Evolutionary conservation across 1,140 invertebrate species (phyloP).

Genomic region (Pseudoatta argentina): DNA sequence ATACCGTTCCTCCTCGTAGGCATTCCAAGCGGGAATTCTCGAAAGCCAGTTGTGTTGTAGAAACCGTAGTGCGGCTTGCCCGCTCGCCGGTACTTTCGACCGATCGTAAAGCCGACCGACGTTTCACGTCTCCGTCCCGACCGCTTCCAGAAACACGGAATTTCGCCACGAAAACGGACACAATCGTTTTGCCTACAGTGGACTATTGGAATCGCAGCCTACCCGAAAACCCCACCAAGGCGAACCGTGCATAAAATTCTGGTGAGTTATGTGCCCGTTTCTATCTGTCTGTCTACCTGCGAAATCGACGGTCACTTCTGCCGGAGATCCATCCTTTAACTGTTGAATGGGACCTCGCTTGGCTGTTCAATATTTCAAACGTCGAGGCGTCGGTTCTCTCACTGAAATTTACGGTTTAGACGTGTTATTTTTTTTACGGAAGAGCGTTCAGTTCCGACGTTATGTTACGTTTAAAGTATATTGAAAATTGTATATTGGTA

Average conservation of each 20-base stretch:
- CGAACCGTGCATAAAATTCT: slow-evolving; percentile 53
- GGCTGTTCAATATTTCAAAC: slow-evolving; percentile 33
- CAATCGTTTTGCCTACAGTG: slow-evolving; percentile 18
- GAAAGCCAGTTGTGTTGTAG: slow-evolving; percentile 81
- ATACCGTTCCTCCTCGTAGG: slow-evolving; percentile 82
- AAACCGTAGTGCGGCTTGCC: slow-evolving; percentile 72
- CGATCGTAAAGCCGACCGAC: slow-evolving; percentile 68
- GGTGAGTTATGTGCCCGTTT: slow-evolving; percentile 66
- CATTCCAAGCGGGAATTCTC: slow-evolving; percentile 83
- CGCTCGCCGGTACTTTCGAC: slow-evolving; percentile 74
- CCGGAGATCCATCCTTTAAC: slow-evolving; percentile 37
- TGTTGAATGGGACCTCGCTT: slow-evolving; percentile 33
- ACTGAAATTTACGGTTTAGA: slow-evolving; percentile 31
- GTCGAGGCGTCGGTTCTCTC: not conserved
- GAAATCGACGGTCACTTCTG: slow-evolving; percentile 50
- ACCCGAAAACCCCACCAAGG: not conserved
- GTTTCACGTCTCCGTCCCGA: slow-evolving; percentile 60
- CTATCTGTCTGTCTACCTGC: slow-evolving; percentile 52
- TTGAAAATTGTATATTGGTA: slow-evolving; percentile 33
- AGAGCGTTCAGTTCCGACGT: not conserved
- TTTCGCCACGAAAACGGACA: slow-evolving; percentile 61
- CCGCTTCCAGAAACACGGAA: slow-evolving; percentile 66
- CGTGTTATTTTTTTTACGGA: not conserved
- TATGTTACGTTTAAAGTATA: not conserved
- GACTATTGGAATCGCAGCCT: slow-evolving; percentile 8